A percentile compares a stretch with the other conserved stretches of the same genome.
These are phyloP conservation scores for Bactericera cockerelli DNA, from an alignment of 1,140 invertebrate species.

Conservation along the genomic window DNA sequence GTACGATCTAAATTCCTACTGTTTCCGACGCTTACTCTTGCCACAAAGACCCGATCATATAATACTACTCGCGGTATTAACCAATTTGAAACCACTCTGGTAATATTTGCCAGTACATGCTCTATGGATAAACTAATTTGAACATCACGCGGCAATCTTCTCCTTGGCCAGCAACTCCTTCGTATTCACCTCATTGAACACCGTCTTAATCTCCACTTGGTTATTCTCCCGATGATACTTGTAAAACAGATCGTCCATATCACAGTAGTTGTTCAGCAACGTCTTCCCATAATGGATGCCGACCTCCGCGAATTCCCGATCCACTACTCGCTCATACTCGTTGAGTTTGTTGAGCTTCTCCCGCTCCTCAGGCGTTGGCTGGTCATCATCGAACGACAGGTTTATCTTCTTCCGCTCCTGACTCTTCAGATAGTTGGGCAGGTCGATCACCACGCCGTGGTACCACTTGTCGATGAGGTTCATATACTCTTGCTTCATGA, in stretches of 20 bases:
- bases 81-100: no score
- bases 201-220: background rate
- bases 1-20: no score
- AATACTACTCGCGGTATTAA: no score
- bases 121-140: no score
- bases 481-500: conserved; percentile 5
- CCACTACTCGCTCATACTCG: background rate
- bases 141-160: no score
- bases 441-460: background rate
- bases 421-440: background rate
- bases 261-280: conserved; percentile 2
- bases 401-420: background rate
- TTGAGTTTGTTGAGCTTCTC: background rate
- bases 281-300: conserved; percentile 2
- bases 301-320: background rate
- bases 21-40: no score
- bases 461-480: conserved; percentile 2
- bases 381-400: background rate
- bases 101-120: no score
- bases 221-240: conserved; percentile 2
- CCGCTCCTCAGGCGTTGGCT: background rate
- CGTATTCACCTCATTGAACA: background rate
- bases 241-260: background rate
- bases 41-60: no score
- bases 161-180: background rate